Evolutionary conservation across 2,113 vertebrate species (phyloP), one percentile per base, ranked within the genome.

Genomic region (Casuarius casuarius): DNA sequence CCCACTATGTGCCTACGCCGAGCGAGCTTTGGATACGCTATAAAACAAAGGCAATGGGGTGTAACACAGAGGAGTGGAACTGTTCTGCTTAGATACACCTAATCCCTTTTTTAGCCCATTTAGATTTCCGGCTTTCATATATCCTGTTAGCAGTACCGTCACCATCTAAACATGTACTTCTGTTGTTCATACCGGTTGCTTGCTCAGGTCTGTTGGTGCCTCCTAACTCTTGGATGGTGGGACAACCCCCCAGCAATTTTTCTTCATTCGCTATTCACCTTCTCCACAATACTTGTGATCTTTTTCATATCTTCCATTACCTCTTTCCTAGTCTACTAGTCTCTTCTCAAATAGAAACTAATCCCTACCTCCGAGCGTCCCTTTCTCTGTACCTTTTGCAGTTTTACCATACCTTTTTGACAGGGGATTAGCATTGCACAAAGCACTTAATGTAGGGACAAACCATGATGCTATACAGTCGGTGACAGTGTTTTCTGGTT

Each of bases 401-500:
- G 38, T 35, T 61, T 25, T 31, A 38, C 26, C 5, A 44, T 11
- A 8, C 38, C 25, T 14, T 78, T 61, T 5, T 28, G 38, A 25
- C 16, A 38, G 0, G 7, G 28, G 40, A 78, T 21, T 29, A 78
- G 66, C n/a, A 25, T 0, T 21, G 25, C 52, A 23, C 4, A 18
- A 29, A 73, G 56, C 22, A 17, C 46, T 42, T 71, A 8, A 46
- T 0, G 0, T 10, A 20, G n/a, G 2, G 29, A 33, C 66, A 72
- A 76, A 42, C 10, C 77, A 54, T 59, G 33, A 80, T n/a, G 58
- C 16, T 52, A 4, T 7, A 46, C 12, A 82, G 26, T 1, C 46
- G 28, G 21, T 23, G 19, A 48, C 0, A 0, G 21, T 21, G 12
- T 7, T n/a, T 35, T 54, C 52, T 7, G 0, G 10, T 35, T 77